Percentiles rank a stretch among this genome's conserved stretches.
Evolutionary conservation across 2,888 invertebrate species (phyloP).

Genomic region (Drosophila borealis): DNA sequence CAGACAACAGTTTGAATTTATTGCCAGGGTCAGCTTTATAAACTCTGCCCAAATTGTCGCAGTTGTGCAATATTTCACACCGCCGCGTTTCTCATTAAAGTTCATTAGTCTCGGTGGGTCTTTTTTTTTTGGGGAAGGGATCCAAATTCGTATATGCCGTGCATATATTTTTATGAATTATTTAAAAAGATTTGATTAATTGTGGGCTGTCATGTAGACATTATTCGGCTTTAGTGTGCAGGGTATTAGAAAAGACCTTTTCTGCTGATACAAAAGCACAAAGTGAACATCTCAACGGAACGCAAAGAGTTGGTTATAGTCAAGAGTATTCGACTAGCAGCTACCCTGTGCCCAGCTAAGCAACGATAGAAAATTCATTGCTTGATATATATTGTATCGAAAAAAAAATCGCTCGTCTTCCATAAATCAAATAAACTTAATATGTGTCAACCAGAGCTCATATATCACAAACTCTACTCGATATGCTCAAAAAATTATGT

Average conservation of each 20-base stretch:
- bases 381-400: too few relatives aligned
- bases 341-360: neutral
- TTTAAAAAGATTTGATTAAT: slow-evolving; percentile 46
- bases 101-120: slow-evolving; percentile 24
- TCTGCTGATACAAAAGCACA: neutral
- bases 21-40: slow-evolving; percentile 7
- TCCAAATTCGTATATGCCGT: slow-evolving; percentile 4
- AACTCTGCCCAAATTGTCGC: slow-evolving; percentile 13
- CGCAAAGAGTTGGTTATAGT: neutral
- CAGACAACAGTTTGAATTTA: slow-evolving; percentile 10
- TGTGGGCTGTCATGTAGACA: slow-evolving; percentile 17
- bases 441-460: too few relatives aligned
- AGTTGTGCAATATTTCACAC: slow-evolving; percentile 11
- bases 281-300: too few relatives aligned
- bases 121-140: neutral
- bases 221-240: neutral
- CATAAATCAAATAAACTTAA: too few relatives aligned
- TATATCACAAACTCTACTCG: too few relatives aligned
- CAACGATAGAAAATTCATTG: too few relatives aligned
- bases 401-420: too few relatives aligned
- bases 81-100: slow-evolving; percentile 20
- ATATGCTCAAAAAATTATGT: neutral
- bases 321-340: neutral
- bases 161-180: slow-evolving; percentile 51
- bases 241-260: neutral